Conservation (phyloP, 2,888 invertebrate genomes). For the Zootermopsis nevadensis region DNA sequence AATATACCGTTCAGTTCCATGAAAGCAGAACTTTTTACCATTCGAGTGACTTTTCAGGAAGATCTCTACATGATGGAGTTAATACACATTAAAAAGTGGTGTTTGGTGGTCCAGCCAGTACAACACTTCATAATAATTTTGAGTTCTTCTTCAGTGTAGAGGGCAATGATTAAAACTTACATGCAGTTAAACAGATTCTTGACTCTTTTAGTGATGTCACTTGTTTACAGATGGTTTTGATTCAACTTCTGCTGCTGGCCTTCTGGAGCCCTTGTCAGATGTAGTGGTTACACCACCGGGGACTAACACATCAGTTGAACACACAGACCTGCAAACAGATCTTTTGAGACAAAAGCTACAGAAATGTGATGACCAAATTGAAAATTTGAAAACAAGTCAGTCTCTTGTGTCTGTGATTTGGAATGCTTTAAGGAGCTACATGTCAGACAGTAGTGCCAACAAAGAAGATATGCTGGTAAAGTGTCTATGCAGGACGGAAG, state of each 20-base stretch:
- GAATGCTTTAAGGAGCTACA: neutral
- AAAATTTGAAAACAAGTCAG: neutral
- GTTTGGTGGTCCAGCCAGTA: no score
- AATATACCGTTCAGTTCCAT: no score
- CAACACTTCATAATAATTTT: no score
- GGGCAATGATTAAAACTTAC: no score
- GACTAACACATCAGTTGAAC: neutral
- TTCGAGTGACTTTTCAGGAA: no score
- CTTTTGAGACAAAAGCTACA: neutral
- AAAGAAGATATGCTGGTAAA: neutral
- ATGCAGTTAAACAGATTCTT: no score
- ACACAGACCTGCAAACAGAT: neutral
- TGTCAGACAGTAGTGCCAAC: neutral
- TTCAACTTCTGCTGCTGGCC: constrained; percentile 54
- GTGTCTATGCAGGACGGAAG: neutral
- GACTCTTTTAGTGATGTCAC: neutral
- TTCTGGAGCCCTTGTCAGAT: constrained; percentile 56
- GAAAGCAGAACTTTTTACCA: no score
- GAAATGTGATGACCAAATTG: neutral
- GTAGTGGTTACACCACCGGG: constrained; percentile 55
- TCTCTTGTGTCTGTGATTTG: neutral
- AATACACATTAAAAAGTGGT: no score
- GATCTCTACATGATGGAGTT: no score
- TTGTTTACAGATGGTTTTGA: constrained; percentile 53
- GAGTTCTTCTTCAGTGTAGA: no score